Conservation (phyloP, 2,888 invertebrate species). For the Phalera bucephala region DNA sequence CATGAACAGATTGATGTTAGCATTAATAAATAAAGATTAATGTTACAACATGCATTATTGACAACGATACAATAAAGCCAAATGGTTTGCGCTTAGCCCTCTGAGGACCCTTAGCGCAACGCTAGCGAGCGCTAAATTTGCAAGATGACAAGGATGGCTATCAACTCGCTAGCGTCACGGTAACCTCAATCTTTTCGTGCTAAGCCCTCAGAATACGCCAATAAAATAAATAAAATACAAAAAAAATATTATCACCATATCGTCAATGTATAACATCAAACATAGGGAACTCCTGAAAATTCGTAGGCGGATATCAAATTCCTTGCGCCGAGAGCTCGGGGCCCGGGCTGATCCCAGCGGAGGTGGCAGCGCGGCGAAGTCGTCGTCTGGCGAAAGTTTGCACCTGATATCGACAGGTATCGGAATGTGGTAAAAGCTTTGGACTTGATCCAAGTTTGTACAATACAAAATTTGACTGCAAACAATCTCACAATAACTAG, state of each 20-base stretch:
- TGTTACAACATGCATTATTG: no score
- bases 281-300: constrained; percentile 7
- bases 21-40: no score
- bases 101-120: no score
- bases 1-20: no score
- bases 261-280: background rate
- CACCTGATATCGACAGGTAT: constrained; percentile 63
- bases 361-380: constrained; percentile 12
- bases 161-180: no score
- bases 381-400: constrained; percentile 53
- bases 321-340: constrained; percentile 8
- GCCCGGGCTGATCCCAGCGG: constrained; percentile 16
- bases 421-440: constrained; percentile 10
- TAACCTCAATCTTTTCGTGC: no score
- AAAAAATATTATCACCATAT: background rate
- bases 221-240: background rate
- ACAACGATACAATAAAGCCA: no score
- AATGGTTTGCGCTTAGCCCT: no score
- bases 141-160: no score
- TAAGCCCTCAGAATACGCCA: constrained; percentile 3
- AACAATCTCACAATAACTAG: no score
- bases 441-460: constrained; percentile 21
- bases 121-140: no score
- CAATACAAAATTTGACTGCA: no score
- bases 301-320: constrained; percentile 18